These are phyloP conservation scores for Apistogramma diplotaenia DNA, from an alignment of 2,113 vertebrate species.

Conservation along the genomic window DNA sequence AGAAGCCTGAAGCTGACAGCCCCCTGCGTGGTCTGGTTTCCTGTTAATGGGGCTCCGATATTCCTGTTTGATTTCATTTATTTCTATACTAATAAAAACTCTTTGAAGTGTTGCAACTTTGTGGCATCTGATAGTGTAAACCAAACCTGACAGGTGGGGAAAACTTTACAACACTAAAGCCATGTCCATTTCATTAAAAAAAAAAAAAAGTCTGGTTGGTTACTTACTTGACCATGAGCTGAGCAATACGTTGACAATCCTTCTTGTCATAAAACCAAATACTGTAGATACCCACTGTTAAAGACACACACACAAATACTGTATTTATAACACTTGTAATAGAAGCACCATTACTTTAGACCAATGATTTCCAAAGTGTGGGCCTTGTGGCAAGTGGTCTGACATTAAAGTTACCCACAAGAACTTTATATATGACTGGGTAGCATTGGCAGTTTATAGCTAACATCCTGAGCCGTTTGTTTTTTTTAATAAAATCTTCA, in stretches of 20 bases:
- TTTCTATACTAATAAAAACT: background rate
- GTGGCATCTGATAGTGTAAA: background rate
- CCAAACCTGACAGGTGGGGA: background rate
- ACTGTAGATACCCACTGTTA: conserved; percentile 94
- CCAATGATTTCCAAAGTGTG: too few relatives aligned
- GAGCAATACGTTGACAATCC: conserved; percentile 95
- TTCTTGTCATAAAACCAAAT: conserved; percentile 99
- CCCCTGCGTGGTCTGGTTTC: background rate
- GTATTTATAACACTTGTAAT: background rate
- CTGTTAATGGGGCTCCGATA: background rate
- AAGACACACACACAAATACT: background rate
- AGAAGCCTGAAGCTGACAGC: background rate
- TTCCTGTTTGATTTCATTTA: background rate
- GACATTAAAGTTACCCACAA: too few relatives aligned
- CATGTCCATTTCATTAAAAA: background rate
- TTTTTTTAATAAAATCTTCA: too few relatives aligned
- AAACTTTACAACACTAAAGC: background rate
- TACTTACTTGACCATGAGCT: conserved; percentile 97
- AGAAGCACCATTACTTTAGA: background rate
- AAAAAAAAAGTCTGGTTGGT: background rate
- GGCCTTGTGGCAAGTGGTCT: too few relatives aligned
- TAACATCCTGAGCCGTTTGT: too few relatives aligned
- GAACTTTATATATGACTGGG: too few relatives aligned
- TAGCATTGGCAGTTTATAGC: too few relatives aligned
- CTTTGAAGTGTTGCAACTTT: background rate